Base-by-base conservation (phyloP, 2,113 vertebrate species). In the Lasiurus borealis region DNA sequence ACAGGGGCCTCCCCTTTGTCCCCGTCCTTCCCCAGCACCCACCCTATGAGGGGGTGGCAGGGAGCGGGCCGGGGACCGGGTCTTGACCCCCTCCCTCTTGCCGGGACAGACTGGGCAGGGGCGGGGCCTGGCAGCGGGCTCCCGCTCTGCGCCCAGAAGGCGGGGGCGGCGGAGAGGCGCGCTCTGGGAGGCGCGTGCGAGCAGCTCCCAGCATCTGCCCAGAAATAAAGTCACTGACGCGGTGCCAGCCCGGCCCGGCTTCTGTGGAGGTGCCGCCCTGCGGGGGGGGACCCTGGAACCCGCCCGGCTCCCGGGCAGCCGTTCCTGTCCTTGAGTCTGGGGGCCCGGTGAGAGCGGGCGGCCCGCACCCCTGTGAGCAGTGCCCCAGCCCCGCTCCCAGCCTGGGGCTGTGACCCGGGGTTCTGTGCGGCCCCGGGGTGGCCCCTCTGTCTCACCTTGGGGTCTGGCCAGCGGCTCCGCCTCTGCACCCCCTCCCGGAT, bases 181-280 rank as follows among this genome's bases (percentile, higher is more conserved):
- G 73, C 59, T 12, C 34, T 5, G 62, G 64, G 85, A 76, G 8
- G 44, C 4, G 6, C 1, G 0, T 4, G 2, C 14, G 46, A 52
- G 6, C 62, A 31, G 2, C 27, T 82, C 68, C 66, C 80, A 77
- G 92, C 83, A 76, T 62, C 46, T 19, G 25, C n/a, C 72, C 57
- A 81, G 66, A 27, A 95, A 91, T 93, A 94, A 97, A 96, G 78
- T 54, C 66, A 14, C 59, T 59, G 54, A 73, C 31, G 66, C 72
- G 44, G 77, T 44, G 66, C 73, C 46, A 12, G n/a, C 16, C 0
- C 48, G 77, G 75, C 44, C 4, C 64, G 1, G 9, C 15, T 68
- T 88, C 50, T 93, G 62, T 75, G 12, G 3, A 2, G 3, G 7
- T 15, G 0, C 29, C 16, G 0, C 46, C 7, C 46, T 21, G 40